These are phyloP conservation scores for Passer montanus DNA, from an alignment of 2,113 vertebrate species.

Conservation along the genomic window DNA sequence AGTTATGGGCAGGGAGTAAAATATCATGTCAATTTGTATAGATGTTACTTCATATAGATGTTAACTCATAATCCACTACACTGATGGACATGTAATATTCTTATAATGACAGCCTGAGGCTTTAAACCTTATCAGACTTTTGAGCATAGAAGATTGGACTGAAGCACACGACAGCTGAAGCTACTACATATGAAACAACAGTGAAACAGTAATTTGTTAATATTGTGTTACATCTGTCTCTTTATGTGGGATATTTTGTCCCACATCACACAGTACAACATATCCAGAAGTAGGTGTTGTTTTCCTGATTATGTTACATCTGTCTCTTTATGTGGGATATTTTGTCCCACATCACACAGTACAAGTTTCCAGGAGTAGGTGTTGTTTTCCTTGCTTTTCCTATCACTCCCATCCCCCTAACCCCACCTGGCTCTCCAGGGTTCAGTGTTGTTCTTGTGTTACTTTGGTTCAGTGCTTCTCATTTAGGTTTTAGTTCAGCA, in stretches of 20 bases:
- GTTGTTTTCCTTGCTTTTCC: background rate
- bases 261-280: background rate
- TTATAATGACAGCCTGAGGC: background rate
- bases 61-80: background rate
- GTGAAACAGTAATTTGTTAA: background rate
- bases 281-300: background rate
- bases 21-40: background rate
- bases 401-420: background rate
- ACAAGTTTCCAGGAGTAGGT: background rate
- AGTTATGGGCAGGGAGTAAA: background rate
- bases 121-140: background rate
- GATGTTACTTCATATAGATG: background rate
- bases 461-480: background rate
- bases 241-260: background rate
- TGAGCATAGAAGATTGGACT: background rate
- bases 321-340: background rate
- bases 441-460: background rate
- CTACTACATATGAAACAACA: background rate
- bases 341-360: background rate
- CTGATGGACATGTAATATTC: background rate
- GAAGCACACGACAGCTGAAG: background rate
- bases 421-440: background rate
- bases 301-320: background rate
- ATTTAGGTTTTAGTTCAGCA: background rate
- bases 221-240: background rate